Conservation (phyloP, 64 coral and sea anemone genomes). For the Exaiptasia diaphana region DNA sequence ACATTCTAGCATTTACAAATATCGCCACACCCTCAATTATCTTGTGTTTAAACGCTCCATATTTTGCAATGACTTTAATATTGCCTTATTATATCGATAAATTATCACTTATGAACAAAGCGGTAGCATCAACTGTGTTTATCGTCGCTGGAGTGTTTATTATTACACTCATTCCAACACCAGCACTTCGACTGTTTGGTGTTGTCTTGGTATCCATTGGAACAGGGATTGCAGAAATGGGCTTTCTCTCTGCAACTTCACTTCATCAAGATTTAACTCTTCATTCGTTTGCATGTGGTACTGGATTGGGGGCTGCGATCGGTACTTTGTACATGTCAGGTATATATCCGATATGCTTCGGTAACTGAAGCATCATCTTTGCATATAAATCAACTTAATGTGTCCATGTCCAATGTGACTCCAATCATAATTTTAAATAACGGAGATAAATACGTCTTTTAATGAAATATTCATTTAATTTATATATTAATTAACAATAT, state of each 20-base stretch:
- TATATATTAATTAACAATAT: too few species aligned
- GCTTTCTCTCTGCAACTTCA: constrained; percentile 17
- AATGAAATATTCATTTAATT: too few species aligned
- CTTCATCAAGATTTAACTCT: constrained; percentile 11
- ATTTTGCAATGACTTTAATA: not conserved
- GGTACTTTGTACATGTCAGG: constrained; percentile 22
- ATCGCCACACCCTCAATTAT: constrained; percentile 10
- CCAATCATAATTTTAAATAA: too few species aligned
- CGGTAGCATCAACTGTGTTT: not conserved
- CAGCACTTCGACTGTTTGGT: not conserved
- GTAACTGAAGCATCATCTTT: too few species aligned
- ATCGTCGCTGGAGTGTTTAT: constrained; percentile 1
- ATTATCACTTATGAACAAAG: not conserved
- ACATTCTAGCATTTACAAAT: constrained; percentile 23
- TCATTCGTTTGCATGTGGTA: constrained; percentile 6
- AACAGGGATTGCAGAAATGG: constrained; percentile 18
- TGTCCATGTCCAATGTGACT: too few species aligned
- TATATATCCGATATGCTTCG: too few species aligned
- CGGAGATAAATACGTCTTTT: too few species aligned
- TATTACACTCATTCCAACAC: not conserved
- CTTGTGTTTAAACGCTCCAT: constrained; percentile 11
- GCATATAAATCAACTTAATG: too few species aligned
- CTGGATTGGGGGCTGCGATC: not conserved
- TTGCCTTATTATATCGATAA: constrained; percentile 12
- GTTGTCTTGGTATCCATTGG: constrained; percentile 7